Evolutionary conservation across 2,888 invertebrate genomes (phyloP).

Genomic region (Arctia plantaginis): DNA sequence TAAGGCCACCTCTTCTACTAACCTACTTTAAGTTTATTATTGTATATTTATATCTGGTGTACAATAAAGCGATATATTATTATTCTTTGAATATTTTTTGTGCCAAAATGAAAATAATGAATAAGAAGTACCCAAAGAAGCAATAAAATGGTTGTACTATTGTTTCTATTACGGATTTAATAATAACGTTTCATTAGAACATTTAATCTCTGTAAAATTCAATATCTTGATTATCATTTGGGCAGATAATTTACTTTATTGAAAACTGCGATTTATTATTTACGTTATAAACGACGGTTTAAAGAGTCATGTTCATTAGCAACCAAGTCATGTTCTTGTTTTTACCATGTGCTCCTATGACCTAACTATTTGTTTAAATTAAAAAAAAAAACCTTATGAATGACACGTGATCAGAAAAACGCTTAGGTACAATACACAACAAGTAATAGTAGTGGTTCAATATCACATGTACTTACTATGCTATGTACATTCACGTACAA

Average conservation of each 20-base stretch:
- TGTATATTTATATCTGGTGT: too few relatives aligned
- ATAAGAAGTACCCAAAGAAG: too few relatives aligned
- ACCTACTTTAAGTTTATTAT: too few relatives aligned
- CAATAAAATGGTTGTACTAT: too few relatives aligned
- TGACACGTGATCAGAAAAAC: neutral
- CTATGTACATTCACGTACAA: constrained; percentile 59
- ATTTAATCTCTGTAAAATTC: constrained; percentile 13
- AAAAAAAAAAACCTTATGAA: neutral
- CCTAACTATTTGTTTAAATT: too few relatives aligned
- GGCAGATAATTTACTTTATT: constrained; percentile 28
- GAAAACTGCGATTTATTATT: constrained; percentile 40
- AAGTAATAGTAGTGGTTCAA: constrained; percentile 10
- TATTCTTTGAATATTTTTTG: too few relatives aligned
- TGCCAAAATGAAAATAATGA: too few relatives aligned
- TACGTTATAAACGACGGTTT: neutral
- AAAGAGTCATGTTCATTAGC: too few relatives aligned
- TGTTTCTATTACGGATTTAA: neutral
- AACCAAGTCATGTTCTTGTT: too few relatives aligned
- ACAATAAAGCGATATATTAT: too few relatives aligned
- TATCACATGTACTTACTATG: constrained; percentile 26
- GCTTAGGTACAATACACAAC: neutral
- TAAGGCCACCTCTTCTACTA: too few relatives aligned
- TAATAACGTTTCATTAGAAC: neutral
- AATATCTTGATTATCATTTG: constrained; percentile 12
- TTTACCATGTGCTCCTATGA: too few relatives aligned